These are phyloP conservation scores for Drosophila birchii DNA, from an alignment of 2,888 invertebrate genomes.

Conservation along the genomic window DNA sequence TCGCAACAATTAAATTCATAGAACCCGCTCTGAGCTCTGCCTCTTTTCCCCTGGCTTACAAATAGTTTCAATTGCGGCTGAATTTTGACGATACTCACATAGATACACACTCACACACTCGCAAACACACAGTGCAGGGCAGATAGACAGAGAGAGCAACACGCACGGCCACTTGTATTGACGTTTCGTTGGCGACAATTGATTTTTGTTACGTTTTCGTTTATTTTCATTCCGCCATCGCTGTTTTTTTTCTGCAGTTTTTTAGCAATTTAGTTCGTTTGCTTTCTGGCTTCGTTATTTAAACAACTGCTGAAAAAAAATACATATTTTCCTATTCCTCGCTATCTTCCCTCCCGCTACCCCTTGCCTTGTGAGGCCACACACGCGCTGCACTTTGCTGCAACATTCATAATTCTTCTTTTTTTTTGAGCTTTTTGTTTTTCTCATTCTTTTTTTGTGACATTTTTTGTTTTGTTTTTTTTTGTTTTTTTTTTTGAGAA, in stretches of 20 bases:
- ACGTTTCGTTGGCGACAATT: conserved; percentile 81
- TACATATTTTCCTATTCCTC: conserved; percentile 44
- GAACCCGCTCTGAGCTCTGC: conserved; percentile 42
- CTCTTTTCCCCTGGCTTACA: conserved; percentile 37
- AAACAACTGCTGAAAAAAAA: conserved; percentile 79
- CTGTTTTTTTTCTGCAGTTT: conserved; percentile 43
- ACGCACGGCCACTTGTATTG: conserved; percentile 70
- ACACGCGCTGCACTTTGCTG: conserved; percentile 74
- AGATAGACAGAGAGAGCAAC: conserved; percentile 32
- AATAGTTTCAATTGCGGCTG: conserved; percentile 77
- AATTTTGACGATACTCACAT: conserved; percentile 67
- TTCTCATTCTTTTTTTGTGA: conserved; percentile 24
- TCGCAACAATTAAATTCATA: conserved; percentile 71
- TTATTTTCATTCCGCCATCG: conserved; percentile 71
- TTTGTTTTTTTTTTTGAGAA: conserved; percentile 29
- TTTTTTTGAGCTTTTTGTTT: conserved; percentile 22
- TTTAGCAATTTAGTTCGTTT: conserved; percentile 81
- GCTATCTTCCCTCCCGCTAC: neutral
- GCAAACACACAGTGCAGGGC: neutral
- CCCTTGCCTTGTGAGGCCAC: conserved; percentile 57
- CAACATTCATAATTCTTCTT: conserved; percentile 57
- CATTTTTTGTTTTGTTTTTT: conserved; percentile 37
- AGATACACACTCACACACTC: conserved; percentile 11
- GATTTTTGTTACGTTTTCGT: conserved; percentile 81
- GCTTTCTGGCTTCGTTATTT: conserved; percentile 76